These are phyloP conservation scores for Myzus persicae DNA, from an alignment of 1,140 invertebrate species.

Conservation along the genomic window DNA sequence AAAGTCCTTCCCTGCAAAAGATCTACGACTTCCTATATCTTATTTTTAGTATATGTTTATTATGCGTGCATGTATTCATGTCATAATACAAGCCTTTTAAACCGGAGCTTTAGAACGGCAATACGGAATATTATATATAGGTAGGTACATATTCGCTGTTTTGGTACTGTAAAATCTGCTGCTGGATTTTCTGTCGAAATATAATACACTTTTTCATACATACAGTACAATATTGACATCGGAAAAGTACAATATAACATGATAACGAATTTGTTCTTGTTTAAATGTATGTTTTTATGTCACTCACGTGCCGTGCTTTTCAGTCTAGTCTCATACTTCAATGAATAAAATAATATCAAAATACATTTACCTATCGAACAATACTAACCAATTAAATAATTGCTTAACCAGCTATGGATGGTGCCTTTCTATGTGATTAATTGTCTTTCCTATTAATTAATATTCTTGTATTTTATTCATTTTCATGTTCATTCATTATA, in stretches of 20 bases:
- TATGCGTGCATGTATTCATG: neutral
- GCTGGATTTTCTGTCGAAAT: neutral
- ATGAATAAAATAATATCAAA: neutral
- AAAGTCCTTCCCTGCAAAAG: neutral
- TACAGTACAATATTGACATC: neutral
- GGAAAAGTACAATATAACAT: neutral
- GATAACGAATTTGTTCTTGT: neutral
- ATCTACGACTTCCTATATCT: neutral
- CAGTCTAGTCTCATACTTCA: neutral
- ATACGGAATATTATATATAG: neutral
- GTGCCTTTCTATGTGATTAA: neutral
- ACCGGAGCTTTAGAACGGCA: neutral
- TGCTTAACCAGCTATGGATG: neutral
- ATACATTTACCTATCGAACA: neutral
- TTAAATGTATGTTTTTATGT: neutral
- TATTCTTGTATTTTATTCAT: too few species aligned
- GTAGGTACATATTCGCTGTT: neutral
- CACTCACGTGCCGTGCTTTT: neutral
- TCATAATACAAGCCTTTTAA: slow-evolving; percentile 10
- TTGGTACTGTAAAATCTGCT: neutral
- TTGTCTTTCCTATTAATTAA: neutral
- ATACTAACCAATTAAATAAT: neutral
- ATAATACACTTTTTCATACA: neutral
- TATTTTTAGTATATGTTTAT: neutral
- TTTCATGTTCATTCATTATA: too few species aligned